Evolutionary conservation across 2,888 invertebrate genomes (phyloP), one percentile per base, ranked within the genome.

Genomic region (Hymenopus coronatus): DNA sequence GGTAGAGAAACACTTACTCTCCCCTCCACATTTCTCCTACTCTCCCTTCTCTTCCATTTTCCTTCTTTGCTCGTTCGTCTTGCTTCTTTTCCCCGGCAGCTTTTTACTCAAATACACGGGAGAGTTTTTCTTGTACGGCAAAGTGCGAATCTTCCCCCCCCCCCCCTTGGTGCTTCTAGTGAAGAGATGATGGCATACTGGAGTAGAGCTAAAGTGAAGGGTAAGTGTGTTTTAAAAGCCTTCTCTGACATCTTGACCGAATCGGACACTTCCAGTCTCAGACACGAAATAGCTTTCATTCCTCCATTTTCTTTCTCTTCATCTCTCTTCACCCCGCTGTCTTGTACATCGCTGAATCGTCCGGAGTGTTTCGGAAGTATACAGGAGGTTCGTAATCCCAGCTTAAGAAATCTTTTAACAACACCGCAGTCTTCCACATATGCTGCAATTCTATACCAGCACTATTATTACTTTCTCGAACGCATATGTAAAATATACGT

Each of bases 191-290:
- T 70, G 88, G 81, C 89, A 88, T 84, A 88, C 86, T 88, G 81
- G 85, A 90, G 89, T 90, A 90, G 90, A 90, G 90, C 90, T 90
- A 89, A 90, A 85, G 90, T 90, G 89, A 89, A 91, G 89, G 90
- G 91, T 92, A 92, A 93, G 92, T 93, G 93, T 93, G 93, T 93
- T 93, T 93, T 94, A 93, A 94, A 94, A 94, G 93, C 93, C 93
- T 93, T 93, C 88, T 92, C 93, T 93, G 93, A 93, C 94, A 93
- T 93, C 93, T 93, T 93, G 93, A 93, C 93, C 94, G 93, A 93
- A 92, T 92, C 93, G 93, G 93, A 93, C 93, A 93, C 92, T 92
- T 92, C 91, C 92, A 92, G 93, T 92, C 92, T 91, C 92, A 93
- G 93, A 94, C 93, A 94, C 92, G 93, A 92, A 94, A 94, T 93